Base-by-base conservation (phyloP, 2,888 invertebrate genomes). In the Drosophila bunnanda region DNA sequence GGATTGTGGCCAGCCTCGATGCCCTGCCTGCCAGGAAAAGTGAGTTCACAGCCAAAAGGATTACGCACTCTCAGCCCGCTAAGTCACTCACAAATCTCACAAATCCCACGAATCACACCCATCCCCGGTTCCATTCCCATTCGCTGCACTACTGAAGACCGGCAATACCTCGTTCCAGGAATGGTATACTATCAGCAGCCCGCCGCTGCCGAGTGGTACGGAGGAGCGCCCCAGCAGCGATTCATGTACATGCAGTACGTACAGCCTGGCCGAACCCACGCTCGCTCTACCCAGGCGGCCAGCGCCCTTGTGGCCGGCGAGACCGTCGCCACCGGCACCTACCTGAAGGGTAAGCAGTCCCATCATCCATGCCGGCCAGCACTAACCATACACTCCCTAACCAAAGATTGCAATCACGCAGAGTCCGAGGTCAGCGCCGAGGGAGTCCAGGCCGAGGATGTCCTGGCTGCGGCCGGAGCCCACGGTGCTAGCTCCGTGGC, bases 271-370 rank as follows among this genome's bases (percentile, higher is more conserved):
- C 77, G 80, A 65, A 88, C 89, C 7, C 88, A 89, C 66, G 91
- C 90, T 17, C 91, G 91, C 57, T 91, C 91, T 55, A 87, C 91
- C 30, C 90, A 90, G 73, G 91, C 85, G 15, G 91, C 92, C 57
- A 88, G 91, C 53, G 92, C 92, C n/a, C 88, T 91, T 57, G 92
- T 92, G n/a, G 89, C 92, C 71, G 92, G 92, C 9, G 91, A 92
- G 50, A 86, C 90, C 36, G 90, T 92, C 54, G 91, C 91, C 69
- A 90, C 92, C 61, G 91, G 91, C 78, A 91, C 92, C 60, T 91
- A 90, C 77, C 77, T 92, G 62, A 85, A 90, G 81, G 91, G 92
- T 92, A 88, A 88, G 86, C 72, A 17, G 22, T 5, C 13, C 2
- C 22, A 28, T 8, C n/a, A 28, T 7, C 10, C 38, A 20, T 54